Evolutionary conservation across 2,888 invertebrate species (phyloP).

Genomic region (Drosophila setosimentum): DNA sequence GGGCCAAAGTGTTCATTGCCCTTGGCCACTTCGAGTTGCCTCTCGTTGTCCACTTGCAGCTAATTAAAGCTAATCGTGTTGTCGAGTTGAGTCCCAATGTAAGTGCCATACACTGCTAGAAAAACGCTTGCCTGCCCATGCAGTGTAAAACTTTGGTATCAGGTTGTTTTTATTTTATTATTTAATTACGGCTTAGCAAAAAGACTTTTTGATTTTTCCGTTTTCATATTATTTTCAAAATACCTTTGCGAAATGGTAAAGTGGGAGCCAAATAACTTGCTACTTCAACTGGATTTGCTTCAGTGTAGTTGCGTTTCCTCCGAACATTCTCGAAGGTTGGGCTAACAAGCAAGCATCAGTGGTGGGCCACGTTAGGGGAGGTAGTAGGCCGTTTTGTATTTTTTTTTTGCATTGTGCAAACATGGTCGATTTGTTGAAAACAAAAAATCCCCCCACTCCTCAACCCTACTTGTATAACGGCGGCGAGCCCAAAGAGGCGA

Average conservation of each 20-base stretch:
- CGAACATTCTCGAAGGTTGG: conserved; percentile 40
- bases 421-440: conserved; percentile 66
- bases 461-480: conserved; percentile 6
- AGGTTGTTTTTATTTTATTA: not conserved
- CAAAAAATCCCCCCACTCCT: conserved; percentile 33
- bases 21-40: conserved; percentile 47
- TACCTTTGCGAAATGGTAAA: not conserved
- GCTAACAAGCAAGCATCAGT: conserved; percentile 40
- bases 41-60: conserved; percentile 54
- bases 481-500: conserved; percentile 3
- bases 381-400: not conserved
- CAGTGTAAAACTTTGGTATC: not conserved
- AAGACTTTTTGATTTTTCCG: not conserved
- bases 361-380: not conserved
- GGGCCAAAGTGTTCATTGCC: conserved; percentile 57
- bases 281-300: conserved; percentile 8
- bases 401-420: conserved; percentile 37
- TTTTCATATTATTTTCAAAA: not conserved
- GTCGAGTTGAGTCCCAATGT: conserved; percentile 42
- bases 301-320: conserved; percentile 48
- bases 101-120: conserved; percentile 36
- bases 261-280: not conserved
- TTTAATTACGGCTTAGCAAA: not conserved
- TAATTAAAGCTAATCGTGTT: conserved; percentile 72
- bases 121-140: conserved; percentile 2